phyloP scores from a whole-genome alignment of 2,113 vertebrate genomes.

The Calypte anna region DNA sequence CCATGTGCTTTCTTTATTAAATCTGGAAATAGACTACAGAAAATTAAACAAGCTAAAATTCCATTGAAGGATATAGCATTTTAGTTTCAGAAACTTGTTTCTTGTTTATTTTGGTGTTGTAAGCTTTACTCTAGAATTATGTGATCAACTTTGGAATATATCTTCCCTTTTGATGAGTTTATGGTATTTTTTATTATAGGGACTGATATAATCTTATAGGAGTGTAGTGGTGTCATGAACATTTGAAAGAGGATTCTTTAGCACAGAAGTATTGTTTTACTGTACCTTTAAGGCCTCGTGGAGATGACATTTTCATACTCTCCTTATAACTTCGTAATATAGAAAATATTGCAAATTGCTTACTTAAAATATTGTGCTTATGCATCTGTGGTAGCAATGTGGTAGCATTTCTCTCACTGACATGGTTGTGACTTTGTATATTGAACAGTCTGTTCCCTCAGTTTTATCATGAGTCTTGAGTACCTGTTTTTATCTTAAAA shows the following conservation, averaged over 20 bases:
- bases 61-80: neutral
- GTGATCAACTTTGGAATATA: no score
- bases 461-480: neutral
- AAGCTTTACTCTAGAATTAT: no score
- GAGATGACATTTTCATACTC: neutral
- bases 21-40: neutral
- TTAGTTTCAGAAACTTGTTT: neutral
- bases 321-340: neutral
- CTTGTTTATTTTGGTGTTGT: no score
- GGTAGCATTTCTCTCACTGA: neutral
- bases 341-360: neutral
- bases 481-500: neutral
- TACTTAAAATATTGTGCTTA: neutral
- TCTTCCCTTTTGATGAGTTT: neutral
- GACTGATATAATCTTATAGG: neutral
- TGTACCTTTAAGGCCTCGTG: neutral
- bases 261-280: neutral
- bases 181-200: neutral
- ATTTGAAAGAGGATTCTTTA: neutral
- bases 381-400: neutral
- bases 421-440: neutral
- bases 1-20: neutral
- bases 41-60: conserved; percentile 4
- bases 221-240: neutral
- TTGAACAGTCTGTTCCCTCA: neutral